A percentile compares a stretch with the other conserved stretches of the same genome.
These are phyloP conservation scores for Entomyzon cyanotis DNA, from an alignment of 2,113 vertebrate genomes.

Conservation along the genomic window DNA sequence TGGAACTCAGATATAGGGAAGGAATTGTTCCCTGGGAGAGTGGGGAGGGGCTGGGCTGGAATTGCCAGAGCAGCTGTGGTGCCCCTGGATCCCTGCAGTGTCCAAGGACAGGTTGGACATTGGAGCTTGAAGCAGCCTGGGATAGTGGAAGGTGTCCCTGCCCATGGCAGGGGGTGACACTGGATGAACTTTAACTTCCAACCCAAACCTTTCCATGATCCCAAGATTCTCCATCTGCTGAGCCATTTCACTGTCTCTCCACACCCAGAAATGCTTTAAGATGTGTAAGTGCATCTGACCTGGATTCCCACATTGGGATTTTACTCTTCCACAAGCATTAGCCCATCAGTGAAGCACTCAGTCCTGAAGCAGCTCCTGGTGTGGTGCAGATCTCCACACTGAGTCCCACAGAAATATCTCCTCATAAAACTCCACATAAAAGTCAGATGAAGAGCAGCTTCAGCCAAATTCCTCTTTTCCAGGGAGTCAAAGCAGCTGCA, in stretches of 20 bases:
- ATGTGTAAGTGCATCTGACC: not conserved
- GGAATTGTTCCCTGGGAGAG: not conserved
- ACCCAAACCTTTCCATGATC: not conserved
- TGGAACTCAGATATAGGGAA: not conserved
- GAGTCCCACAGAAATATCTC: not conserved
- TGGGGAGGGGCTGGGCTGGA: not conserved
- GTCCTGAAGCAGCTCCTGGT: accelerated
- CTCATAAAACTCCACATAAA: accelerated
- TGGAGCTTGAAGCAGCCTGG: not conserved
- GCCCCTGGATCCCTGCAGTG: not conserved
- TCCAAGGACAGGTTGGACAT: not conserved
- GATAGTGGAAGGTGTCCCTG: not conserved
- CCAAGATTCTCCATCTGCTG: not conserved
- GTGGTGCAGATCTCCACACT: not conserved
- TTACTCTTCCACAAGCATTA: accelerated
- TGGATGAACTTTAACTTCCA: accelerated
- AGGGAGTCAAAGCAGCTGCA: not conserved
- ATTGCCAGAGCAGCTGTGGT: not conserved
- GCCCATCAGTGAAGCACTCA: not conserved
- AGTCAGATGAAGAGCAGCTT: not conserved
- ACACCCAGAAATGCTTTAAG: not conserved
- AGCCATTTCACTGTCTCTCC: not conserved
- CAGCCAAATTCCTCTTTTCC: not conserved
- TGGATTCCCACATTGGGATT: accelerated
- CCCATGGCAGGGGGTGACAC: not conserved